phyloP scores from a whole-genome alignment of 1,140 invertebrate genomes.

The Apis laboriosa region DNA sequence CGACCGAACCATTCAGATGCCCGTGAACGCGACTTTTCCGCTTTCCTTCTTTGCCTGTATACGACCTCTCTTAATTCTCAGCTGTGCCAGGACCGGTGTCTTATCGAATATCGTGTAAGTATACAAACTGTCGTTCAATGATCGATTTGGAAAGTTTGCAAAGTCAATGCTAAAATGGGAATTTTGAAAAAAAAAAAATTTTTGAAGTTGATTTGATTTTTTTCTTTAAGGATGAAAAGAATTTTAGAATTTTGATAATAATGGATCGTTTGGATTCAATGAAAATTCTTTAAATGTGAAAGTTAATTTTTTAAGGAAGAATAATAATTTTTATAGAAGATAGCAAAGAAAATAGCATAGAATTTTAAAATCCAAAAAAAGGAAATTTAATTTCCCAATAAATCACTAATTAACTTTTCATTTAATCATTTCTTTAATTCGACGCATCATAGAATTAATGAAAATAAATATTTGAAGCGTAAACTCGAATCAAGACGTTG shows the following conservation, averaged over 20 bases:
- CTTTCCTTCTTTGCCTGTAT: conserved; percentile 1
- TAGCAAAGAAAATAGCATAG: too few species aligned
- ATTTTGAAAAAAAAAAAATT: not conserved
- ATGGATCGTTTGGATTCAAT: too few species aligned
- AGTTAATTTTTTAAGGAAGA: too few species aligned
- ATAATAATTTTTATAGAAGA: too few species aligned
- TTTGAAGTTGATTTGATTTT: not conserved
- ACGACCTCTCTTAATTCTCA: conserved; percentile 37
- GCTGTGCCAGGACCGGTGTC: not conserved
- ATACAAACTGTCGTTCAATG: not conserved
- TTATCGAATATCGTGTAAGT: not conserved
- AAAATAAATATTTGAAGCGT: too few species aligned
- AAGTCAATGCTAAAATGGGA: not conserved
- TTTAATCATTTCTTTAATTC: too few species aligned
- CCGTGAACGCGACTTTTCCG: conserved; percentile 29
- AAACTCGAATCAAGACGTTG: not conserved
- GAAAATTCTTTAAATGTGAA: too few species aligned
- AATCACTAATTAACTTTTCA: too few species aligned
- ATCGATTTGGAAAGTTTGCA: not conserved
- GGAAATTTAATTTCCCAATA: too few species aligned
- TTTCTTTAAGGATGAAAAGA: not conserved
- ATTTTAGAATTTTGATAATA: too few species aligned
- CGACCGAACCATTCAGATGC: conserved; percentile 24
- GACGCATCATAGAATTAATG: too few species aligned
- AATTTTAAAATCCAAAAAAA: too few species aligned